A percentile compares a stretch with the other conserved stretches of the same genome.
Conservation (phyloP, 2,113 vertebrate species). For the Ciconia maguari region DNA sequence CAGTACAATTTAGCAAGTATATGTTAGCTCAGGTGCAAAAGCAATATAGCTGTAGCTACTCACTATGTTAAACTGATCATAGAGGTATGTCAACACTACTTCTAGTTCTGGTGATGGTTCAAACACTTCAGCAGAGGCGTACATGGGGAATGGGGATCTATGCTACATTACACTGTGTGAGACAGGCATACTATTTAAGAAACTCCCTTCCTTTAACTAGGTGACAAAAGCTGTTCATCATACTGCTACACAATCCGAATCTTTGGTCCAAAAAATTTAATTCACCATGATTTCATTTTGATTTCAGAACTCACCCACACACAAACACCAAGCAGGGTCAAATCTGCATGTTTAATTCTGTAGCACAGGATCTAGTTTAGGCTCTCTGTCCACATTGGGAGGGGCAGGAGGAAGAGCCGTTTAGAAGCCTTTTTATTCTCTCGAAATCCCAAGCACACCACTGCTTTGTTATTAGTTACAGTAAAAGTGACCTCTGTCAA, state of each 20-base stretch:
- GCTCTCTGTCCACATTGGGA: not conserved
- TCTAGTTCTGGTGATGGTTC: fast-evolving
- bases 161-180: not conserved
- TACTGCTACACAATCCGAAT: not conserved
- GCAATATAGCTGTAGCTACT: not conserved
- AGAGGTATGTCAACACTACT: not conserved
- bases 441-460: not conserved
- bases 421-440: not conserved
- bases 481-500: not conserved
- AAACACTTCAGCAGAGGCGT: fast-evolving
- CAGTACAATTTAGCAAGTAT: not conserved
- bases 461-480: not conserved
- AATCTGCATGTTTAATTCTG: not conserved
- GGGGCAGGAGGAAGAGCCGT: fast-evolving
- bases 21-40: not conserved
- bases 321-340: not conserved
- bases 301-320: not conserved
- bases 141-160: not conserved
- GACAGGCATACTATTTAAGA: not conserved
- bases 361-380: not conserved
- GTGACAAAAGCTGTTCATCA: not conserved
- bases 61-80: not conserved
- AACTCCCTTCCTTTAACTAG: not conserved
- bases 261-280: not conserved
- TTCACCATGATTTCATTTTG: not conserved